phyloP scores from a whole-genome alignment of 2,797 vertebrate genomes.

The Sebastes cheni region DNA sequence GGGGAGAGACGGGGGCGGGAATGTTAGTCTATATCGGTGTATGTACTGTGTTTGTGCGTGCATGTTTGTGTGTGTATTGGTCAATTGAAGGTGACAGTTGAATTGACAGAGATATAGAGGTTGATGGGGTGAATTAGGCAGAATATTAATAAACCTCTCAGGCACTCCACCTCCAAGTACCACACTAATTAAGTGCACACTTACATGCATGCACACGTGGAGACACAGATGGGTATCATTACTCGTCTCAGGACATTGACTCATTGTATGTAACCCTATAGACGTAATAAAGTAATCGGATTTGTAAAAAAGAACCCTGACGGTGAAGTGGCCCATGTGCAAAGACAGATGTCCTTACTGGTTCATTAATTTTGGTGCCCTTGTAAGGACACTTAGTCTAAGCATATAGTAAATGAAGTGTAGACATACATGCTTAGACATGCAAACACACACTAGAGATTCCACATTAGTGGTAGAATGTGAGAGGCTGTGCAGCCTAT shows the following conservation, averaged over 20 bases:
- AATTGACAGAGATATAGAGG: slow-evolving; percentile 51
- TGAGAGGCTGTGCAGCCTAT: background rate
- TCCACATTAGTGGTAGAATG: background rate
- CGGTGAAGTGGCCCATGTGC: background rate
- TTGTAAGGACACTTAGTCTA: slow-evolving; percentile 6
- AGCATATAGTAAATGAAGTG: slow-evolving; percentile 5
- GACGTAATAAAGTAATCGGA: background rate
- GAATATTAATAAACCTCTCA: slow-evolving; percentile 69
- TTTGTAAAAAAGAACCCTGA: background rate
- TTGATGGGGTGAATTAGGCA: slow-evolving; percentile 51
- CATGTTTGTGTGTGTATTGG: slow-evolving; percentile 4
- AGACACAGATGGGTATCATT: background rate
- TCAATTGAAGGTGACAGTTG: slow-evolving; percentile 60
- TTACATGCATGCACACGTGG: background rate
- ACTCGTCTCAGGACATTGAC: background rate
- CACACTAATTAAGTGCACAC: slow-evolving; percentile 2
- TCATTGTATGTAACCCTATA: background rate
- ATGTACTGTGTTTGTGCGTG: background rate
- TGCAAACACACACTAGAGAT: background rate
- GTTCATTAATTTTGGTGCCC: background rate
- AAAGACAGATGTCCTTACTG: background rate
- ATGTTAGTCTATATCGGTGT: background rate
- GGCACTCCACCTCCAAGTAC: slow-evolving; percentile 10
- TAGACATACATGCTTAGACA: background rate
- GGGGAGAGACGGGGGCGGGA: background rate